phyloP scores from a whole-genome alignment of 2,888 invertebrate species.

The Synanthedon formicaeformis region DNA sequence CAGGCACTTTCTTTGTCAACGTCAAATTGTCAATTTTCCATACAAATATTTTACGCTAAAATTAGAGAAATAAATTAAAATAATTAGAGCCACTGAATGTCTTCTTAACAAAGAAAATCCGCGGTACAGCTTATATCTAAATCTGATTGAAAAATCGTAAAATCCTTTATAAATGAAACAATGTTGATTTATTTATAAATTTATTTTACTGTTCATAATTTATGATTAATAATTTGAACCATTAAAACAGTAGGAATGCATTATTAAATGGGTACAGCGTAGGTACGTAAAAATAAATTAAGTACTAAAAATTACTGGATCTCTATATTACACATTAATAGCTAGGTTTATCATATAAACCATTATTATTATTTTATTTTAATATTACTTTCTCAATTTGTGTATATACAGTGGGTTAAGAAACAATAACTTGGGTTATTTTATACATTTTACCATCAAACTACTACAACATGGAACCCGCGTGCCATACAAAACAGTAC shows the following conservation, averaged over 20 bases:
- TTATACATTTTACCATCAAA: too few relatives aligned
- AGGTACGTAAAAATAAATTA: conserved; percentile 55
- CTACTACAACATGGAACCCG: too few relatives aligned
- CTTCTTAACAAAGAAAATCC: too few relatives aligned
- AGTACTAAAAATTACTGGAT: conserved; percentile 52
- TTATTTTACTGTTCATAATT: conserved; percentile 48
- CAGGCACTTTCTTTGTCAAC: too few relatives aligned
- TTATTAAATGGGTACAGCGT: conserved; percentile 48
- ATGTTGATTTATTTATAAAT: not conserved
- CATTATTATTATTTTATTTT: conserved; percentile 17
- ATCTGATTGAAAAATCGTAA: too few relatives aligned
- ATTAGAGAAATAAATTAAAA: too few relatives aligned
- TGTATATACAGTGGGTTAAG: conserved; percentile 8
- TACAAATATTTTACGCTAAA: too few relatives aligned
- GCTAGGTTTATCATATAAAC: conserved; percentile 62
- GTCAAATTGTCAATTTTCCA: too few relatives aligned
- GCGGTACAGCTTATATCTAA: too few relatives aligned
- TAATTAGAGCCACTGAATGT: too few relatives aligned
- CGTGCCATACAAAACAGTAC: too few relatives aligned
- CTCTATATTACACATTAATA: conserved; percentile 40
- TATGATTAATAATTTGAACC: conserved; percentile 51
- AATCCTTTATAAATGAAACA: not conserved
- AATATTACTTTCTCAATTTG: conserved; percentile 4
- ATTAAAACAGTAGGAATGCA: conserved; percentile 61
- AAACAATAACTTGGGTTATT: conserved; percentile 14